phyloP scores from a whole-genome alignment of 1,140 invertebrate genomes.

The Mylabris phalerata region DNA sequence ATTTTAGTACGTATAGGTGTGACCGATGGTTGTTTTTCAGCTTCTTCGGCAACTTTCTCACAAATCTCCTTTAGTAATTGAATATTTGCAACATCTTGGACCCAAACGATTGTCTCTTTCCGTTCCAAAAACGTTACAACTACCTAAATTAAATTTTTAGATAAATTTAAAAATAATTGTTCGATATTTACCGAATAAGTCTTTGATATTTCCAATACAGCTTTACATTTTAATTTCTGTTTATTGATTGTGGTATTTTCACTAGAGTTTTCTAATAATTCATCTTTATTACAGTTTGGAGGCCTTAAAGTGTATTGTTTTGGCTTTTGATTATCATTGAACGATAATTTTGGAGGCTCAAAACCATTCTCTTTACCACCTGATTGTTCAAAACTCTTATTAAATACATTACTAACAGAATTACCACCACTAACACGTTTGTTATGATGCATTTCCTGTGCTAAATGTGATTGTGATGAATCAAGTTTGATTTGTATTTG shows the following conservation, averaged over 20 bases:
- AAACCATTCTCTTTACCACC: no score
- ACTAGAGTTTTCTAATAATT: background rate
- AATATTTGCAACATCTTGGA: background rate
- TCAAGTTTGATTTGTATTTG: no score
- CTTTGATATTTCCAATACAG: background rate
- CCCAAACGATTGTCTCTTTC: slow-evolving; percentile 2
- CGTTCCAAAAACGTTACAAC: background rate
- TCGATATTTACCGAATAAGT: background rate
- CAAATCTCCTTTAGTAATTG: background rate
- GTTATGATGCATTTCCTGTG: no score
- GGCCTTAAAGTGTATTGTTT: background rate
- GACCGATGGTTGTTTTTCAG: background rate
- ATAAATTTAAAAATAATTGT: background rate
- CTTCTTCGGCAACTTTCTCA: slow-evolving; percentile 1
- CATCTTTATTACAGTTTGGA: background rate
- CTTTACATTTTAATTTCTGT: background rate
- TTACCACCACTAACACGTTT: no score
- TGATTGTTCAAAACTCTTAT: no score
- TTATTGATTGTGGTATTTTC: background rate
- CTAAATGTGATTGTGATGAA: no score
- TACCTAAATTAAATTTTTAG: background rate
- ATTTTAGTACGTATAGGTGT: background rate
- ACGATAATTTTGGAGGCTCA: no score
- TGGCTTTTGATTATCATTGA: background rate
- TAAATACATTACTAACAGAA: no score